Evolutionary conservation across 2,888 invertebrate genomes (phyloP), one percentile per base, ranked within the genome.

Genomic region (Polymixis lichenea): DNA sequence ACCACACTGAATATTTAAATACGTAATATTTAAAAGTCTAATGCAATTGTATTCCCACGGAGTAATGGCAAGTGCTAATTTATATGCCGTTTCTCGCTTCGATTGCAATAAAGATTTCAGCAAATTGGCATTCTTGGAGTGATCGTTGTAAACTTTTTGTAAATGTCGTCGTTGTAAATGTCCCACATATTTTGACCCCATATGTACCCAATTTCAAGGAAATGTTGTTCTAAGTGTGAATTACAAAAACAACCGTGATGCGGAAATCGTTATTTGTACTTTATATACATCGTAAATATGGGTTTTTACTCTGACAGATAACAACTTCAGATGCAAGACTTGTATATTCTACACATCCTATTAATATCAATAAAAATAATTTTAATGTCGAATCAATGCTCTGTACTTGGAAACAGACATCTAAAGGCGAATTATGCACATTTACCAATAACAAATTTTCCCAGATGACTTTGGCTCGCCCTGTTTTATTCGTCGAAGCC

Each of bases 11-110:
- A 80, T 77, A 77, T 80, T 76, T 77, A 80, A 38, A 55, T 53
- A n/a, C n/a, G 25, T 55, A 22, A 69, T 49, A 78, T 77, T 56
- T 70, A 78, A 61, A 69, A 78, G 56, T 78, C 53, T 56, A 72
- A 83, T 66, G 78, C 60, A 68, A 67, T 67, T 62, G 66, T 74
- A 38, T 78, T 81, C 64, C 67, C 66, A 67, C 82, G 46, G 19
- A 62, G 61, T 43, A 43, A 51, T 51, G 82, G 67, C 65, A 22
- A 60, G 58, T 51, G 43, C 62, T 80, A 56, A 67, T 72, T 79
- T 78, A 78, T 81, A 76, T 82, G 67, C 56, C 5, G 61, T 82
- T 82, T 67, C 82, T 66, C 64, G 19, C 77, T 72, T 69, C 82
- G 77, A 80, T 67, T 77, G 77, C 55, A 77, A 49, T 78, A 70